Evolutionary conservation across 2,113 vertebrate species (phyloP).

Genomic region (Trematocara unimaculatum): DNA sequence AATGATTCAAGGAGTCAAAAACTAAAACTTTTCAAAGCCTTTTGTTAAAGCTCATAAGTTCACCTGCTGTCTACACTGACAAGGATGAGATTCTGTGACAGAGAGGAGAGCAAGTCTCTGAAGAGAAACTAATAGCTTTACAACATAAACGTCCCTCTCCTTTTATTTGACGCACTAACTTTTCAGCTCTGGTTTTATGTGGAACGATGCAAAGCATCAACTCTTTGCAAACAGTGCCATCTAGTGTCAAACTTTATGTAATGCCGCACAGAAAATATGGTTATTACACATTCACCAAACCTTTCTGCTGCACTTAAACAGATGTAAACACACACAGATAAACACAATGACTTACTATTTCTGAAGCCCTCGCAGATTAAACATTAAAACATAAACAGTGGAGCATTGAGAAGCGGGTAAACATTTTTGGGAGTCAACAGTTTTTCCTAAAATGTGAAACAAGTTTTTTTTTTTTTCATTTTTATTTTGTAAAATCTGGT

Average conservation of each 20-base stretch:
- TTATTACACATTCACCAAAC: not conserved
- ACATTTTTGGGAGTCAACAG: not conserved
- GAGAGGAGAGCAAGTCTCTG: not conserved
- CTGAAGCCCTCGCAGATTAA: fast-evolving
- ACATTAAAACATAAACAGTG: not conserved
- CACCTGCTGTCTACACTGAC: not conserved
- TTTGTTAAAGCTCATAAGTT: not conserved
- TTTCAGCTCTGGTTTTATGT: not conserved
- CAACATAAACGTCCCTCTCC: fast-evolving
- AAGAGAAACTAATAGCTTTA: not conserved
- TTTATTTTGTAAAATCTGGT: not conserved
- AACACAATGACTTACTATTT: not conserved
- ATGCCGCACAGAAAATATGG: not conserved
- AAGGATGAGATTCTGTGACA: not conserved
- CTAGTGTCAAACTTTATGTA: not conserved
- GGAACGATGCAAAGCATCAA: not conserved
- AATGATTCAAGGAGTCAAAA: not conserved
- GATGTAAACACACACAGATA: fast-evolving
- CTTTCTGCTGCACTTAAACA: not conserved
- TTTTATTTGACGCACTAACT: not conserved
- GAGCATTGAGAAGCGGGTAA: not conserved
- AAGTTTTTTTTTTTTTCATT: not conserved
- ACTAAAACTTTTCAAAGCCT: not conserved
- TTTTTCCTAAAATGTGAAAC: not conserved
- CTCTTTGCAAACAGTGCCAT: not conserved